Percentiles rank a stretch among this genome's conserved stretches.
Conservation (phyloP, 2,888 invertebrate genomes). For the Tetramorium bicarinatum region DNA sequence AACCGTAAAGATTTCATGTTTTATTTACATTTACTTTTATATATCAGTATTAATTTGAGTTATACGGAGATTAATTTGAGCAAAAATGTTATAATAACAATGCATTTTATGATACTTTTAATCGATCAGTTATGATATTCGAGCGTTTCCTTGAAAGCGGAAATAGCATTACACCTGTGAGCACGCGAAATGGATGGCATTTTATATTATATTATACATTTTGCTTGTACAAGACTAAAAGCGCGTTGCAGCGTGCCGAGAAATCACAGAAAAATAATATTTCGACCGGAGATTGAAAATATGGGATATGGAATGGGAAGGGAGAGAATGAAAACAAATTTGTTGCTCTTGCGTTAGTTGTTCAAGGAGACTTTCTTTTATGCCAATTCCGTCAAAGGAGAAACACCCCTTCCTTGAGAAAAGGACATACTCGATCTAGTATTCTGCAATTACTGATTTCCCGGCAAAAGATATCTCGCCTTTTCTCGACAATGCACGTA, state of each 20-base stretch:
- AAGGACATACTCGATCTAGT: slow-evolving; percentile 30
- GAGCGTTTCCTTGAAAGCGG: neutral
- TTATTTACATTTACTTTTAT: neutral
- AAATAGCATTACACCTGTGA: slow-evolving; percentile 27
- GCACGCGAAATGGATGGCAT: slow-evolving; percentile 24
- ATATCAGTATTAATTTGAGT: neutral
- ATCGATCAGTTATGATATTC: slow-evolving; percentile 2
- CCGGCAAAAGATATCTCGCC: slow-evolving; percentile 32
- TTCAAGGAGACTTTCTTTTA: slow-evolving; percentile 43
- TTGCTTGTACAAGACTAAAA: slow-evolving; percentile 29
- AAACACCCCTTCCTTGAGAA: slow-evolving; percentile 47
- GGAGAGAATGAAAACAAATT: slow-evolving; percentile 34
- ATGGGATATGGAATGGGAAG: neutral
- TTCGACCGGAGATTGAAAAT: slow-evolving; percentile 56
- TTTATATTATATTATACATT: slow-evolving; percentile 30
- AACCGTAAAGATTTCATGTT: neutral
- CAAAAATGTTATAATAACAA: neutral
- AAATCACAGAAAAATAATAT: slow-evolving; percentile 49
- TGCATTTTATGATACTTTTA: neutral
- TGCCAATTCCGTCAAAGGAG: slow-evolving; percentile 40
- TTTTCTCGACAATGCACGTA: neutral
- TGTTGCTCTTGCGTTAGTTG: slow-evolving; percentile 34
- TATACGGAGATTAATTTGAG: neutral
- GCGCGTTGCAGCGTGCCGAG: slow-evolving; percentile 24
- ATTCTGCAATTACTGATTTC: slow-evolving; percentile 50